A percentile compares a stretch with the other conserved stretches of the same genome.
phyloP scores from a whole-genome alignment of 1,140 invertebrate species.

The Marisa cornuarietis region DNA sequence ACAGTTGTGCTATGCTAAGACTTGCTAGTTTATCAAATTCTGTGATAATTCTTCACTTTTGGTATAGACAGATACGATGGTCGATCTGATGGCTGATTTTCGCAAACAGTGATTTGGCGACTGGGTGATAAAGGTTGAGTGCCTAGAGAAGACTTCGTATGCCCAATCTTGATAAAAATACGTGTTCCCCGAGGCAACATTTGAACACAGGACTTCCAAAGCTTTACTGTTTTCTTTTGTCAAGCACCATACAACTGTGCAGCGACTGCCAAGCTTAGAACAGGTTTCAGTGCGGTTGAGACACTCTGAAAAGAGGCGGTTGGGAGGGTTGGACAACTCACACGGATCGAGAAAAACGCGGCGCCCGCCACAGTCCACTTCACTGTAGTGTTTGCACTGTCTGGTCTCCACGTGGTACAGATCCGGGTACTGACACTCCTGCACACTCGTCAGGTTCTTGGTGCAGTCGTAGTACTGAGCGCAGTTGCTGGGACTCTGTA shows the following conservation, averaged over 20 bases:
- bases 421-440: conserved; percentile 53
- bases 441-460: conserved; percentile 40
- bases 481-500: conserved; percentile 50
- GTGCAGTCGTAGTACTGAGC: conserved; percentile 57
- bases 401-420: conserved; percentile 34
- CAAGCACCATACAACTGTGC: no score
- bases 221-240: no score
- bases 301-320: background rate
- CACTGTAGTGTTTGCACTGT: conserved; percentile 43
- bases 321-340: background rate
- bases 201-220: no score
- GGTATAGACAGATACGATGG: no score
- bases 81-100: no score
- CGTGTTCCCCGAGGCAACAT: no score
- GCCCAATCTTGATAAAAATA: background rate
- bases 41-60: no score
- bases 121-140: background rate
- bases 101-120: background rate
- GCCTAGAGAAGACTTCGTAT: background rate
- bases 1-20: no score
- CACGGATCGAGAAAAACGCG: conserved; percentile 26
- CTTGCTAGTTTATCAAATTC: no score
- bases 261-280: no score
- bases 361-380: conserved; percentile 43
- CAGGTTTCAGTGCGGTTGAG: no score